Evolutionary conservation across 2,113 vertebrate genomes (phyloP).

Genomic region (Ameiurus melas): DNA sequence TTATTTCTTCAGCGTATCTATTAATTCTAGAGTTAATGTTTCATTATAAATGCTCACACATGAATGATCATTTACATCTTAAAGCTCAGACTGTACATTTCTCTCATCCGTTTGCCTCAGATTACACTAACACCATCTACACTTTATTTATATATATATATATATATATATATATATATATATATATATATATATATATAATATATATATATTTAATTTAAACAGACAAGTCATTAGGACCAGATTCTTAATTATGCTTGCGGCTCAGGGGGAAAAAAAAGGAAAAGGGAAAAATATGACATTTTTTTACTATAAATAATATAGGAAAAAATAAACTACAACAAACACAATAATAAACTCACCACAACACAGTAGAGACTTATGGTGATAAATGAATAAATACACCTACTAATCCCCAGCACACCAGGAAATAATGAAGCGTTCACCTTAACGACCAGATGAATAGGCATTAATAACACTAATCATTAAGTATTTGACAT

Average conservation of each 20-base stretch:
- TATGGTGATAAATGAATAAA: neutral
- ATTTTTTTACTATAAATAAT: neutral
- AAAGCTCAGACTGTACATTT: too few species aligned
- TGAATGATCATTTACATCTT: neutral
- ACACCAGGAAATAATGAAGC: neutral
- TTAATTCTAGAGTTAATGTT: constrained; percentile 31
- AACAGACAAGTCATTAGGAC: neutral
- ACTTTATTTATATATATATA: neutral
- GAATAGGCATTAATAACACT: neutral
- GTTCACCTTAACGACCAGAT: neutral
- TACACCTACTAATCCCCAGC: neutral
- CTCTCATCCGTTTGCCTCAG: neutral
- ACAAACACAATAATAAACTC: neutral
- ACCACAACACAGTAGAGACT: neutral
- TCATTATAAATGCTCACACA: constrained; percentile 19
- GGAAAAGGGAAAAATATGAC: neutral
- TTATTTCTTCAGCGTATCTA: neutral
- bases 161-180: neutral
- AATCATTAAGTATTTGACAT: neutral
- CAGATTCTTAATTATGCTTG: neutral
- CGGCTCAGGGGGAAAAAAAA: neutral
- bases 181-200: too few species aligned
- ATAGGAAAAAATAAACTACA: neutral
- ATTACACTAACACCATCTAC: neutral
- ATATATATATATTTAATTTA: neutral